Base-by-base conservation (phyloP, 2,888 invertebrate species). In the Branchinecta sandiegonensis region DNA sequence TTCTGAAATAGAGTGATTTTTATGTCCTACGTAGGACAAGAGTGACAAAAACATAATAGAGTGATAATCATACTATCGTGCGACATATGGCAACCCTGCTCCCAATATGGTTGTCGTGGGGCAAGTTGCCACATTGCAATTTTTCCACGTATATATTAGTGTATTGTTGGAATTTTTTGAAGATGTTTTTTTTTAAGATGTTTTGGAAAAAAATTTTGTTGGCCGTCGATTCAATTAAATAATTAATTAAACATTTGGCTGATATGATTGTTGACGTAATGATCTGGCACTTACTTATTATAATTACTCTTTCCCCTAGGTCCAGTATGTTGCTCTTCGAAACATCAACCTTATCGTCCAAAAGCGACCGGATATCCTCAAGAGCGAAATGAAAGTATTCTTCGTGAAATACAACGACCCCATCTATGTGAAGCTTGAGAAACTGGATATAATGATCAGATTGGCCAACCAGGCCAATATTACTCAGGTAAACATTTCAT, bases 321-420 rank as follows among this genome's bases (percentile, higher is more conserved):
- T 99, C 67, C 99, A 99, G 79, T 99, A 99, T 77, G 99, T 99
- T 7, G 99, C 99, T 0, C 81, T 99, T 70, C 81, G 99, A 73
- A 99, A 99, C 79, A 99, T 99, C 76, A 99, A 99, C 80, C 83
- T 99, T 66, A 99, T 99, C 72, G 99, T 99, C 14, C 99, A 99
- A 80, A 99, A 99, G 79, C 84, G 96, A 65, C 94, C 97, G 0
- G 99, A 99, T 71, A 97, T 99, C 73, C 81, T 99, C 65, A 99
- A 99, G 78, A 95, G 97, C 75, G 99, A 99, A 81, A 97, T 99
- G 97, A 99, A 99, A 83, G 94, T 93, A 68, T 99, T 99, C 82
- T 99, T 99, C 78, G 99, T 99, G 50, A 99, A 99, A 77, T 99
- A 99, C 82, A 99, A 99, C 79, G 99, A 99, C 80, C 99, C 99